Percentiles rank a stretch among this genome's conserved stretches.
Conservation (phyloP, 2,797 vertebrate species). For the Pelochelys cantorii region DNA sequence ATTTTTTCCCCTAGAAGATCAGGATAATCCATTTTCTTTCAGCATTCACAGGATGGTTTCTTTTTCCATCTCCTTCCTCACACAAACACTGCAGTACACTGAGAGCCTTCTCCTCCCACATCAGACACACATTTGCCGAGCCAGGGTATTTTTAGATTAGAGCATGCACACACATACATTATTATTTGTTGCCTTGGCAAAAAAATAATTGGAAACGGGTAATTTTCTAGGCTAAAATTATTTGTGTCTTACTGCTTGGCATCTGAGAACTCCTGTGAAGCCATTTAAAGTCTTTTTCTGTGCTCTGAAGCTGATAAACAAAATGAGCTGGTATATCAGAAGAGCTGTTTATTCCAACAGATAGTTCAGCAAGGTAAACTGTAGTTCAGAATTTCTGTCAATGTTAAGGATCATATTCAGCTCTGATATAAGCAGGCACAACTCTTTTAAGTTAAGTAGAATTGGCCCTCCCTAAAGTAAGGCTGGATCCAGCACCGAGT, state of each 20-base stretch:
- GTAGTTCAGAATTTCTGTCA: conserved; percentile 12
- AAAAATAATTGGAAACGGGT: conserved; percentile 43
- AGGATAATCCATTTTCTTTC: conserved; percentile 55
- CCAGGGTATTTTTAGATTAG: conserved; percentile 75
- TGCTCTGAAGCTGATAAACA: conserved; percentile 57
- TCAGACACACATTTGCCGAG: conserved; percentile 69
- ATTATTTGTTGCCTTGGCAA: conserved; percentile 75
- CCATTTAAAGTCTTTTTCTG: conserved; percentile 31
- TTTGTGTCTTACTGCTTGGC: conserved; percentile 59
- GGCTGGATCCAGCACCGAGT: conserved; percentile 60
- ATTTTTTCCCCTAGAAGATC: not conserved
- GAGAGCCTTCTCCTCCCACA: conserved; percentile 72
- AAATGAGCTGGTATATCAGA: conserved; percentile 64
- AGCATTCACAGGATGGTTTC: conserved; percentile 32
- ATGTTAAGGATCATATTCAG: conserved; percentile 40
- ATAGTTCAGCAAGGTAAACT: conserved; percentile 35
- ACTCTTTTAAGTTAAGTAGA: conserved; percentile 40
- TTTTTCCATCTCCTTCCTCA: conserved; percentile 60
- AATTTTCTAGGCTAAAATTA: conserved; percentile 68
- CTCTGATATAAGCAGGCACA: conserved; percentile 22
- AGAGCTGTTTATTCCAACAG: conserved; percentile 3
- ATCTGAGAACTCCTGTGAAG: conserved; percentile 48
- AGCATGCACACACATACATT: conserved; percentile 68
- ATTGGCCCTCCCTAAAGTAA: conserved; percentile 40
- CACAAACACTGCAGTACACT: conserved; percentile 67